Conservation (phyloP, 2,888 invertebrate genomes). For the Scaeva pyrastri region DNA sequence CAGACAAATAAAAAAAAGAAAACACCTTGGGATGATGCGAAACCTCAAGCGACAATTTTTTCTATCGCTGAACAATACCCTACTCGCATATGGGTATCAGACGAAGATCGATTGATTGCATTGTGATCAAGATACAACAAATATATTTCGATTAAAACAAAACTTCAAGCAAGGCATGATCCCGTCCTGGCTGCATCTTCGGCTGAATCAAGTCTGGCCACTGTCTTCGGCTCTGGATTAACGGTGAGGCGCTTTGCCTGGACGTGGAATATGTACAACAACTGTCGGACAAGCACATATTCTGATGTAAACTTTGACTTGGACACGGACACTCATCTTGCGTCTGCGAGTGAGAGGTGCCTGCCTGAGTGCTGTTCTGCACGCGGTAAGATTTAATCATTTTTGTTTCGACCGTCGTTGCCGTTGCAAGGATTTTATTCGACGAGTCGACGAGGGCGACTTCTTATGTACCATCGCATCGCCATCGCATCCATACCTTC, state of each 20-base stretch:
- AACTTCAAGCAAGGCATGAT: constrained; percentile 24
- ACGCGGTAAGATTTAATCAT: constrained; percentile 75
- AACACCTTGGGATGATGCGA: constrained; percentile 12
- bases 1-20: constrained; percentile 9
- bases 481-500: no score
- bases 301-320: constrained; percentile 76
- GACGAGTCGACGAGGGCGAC: constrained; percentile 39
- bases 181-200: no score
- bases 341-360: constrained; percentile 48
- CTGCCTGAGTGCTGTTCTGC: constrained; percentile 48
- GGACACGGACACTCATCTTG: constrained; percentile 67
- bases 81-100: constrained; percentile 33
- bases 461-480: constrained; percentile 34
- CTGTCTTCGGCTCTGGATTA: constrained; percentile 36
- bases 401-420: constrained; percentile 71
- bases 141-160: not conserved
- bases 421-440: constrained; percentile 67
- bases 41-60: constrained; percentile 58
- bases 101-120: constrained; percentile 63
- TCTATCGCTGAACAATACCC: constrained; percentile 23
- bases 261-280: constrained; percentile 69
- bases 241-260: not conserved
- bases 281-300: constrained; percentile 71
- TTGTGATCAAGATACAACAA: constrained; percentile 49
- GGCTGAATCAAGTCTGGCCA: constrained; percentile 50